phyloP scores from a whole-genome alignment of 2,888 invertebrate species.

The Apoderus coryli region DNA sequence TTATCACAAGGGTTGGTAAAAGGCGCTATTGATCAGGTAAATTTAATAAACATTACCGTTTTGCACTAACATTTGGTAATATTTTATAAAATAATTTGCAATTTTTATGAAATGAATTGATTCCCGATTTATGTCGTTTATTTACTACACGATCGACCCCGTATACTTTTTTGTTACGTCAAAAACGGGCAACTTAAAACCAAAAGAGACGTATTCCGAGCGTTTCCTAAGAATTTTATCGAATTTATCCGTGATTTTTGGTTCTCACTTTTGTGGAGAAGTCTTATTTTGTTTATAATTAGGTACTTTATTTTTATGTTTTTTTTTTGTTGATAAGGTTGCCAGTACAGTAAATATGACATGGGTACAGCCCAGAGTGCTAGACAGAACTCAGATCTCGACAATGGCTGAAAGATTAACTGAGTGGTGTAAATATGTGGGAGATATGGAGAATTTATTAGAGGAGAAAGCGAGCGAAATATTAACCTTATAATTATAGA shows the following conservation, averaged over 20 bases:
- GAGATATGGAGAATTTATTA: constrained; percentile 54
- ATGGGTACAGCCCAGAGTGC: constrained; percentile 75
- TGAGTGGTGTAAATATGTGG: constrained; percentile 60
- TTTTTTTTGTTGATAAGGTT: constrained; percentile 21
- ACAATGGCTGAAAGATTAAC: constrained; percentile 57
- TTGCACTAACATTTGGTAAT: not conserved
- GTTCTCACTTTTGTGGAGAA: no score
- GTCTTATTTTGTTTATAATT: no score
- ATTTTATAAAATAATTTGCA: not conserved
- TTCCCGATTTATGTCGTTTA: not conserved
- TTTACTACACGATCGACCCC: no score
- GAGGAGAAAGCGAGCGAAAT: constrained; percentile 67
- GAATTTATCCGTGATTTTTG: no score
- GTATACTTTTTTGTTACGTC: no score
- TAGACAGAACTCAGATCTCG: constrained; percentile 52
- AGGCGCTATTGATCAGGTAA: constrained; percentile 89
- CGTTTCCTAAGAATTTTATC: no score
- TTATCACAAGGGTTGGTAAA: constrained; percentile 84
- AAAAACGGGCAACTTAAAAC: no score
- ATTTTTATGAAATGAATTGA: constrained; percentile 1
- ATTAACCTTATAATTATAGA: constrained; percentile 40
- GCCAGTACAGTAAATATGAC: constrained; percentile 58
- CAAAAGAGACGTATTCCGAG: no score
- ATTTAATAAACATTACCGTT: constrained; percentile 4
- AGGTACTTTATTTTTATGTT: no score